Conservation (phyloP, 2,797 vertebrate genomes). For the Chaetophractus vellerosus region DNA sequence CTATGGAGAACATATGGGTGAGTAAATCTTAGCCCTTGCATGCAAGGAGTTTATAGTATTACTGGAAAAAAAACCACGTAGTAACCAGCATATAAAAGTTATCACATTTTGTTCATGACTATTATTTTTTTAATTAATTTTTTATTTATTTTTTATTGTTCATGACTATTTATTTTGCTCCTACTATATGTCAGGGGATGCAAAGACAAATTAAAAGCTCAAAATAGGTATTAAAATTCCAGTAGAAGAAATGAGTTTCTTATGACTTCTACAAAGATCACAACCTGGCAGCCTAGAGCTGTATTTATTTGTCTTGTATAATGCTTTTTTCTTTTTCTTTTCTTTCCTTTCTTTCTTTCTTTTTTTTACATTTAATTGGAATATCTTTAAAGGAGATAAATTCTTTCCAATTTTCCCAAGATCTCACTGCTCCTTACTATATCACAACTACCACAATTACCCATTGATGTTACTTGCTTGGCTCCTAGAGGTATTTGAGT, state of each 20-base stretch:
- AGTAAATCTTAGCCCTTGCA: neutral
- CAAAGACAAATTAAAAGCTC: constrained; percentile 23
- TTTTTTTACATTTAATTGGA: constrained; percentile 19
- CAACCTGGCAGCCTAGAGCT: neutral
- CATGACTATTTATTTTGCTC: constrained; percentile 11
- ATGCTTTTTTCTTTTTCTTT: neutral
- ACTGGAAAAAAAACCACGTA: neutral
- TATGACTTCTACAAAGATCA: constrained; percentile 37
- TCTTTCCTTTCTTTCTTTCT: neutral
- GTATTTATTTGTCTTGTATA: constrained; percentile 7
- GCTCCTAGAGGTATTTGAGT: neutral
- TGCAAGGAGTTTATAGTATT: neutral
- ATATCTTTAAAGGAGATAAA: neutral
- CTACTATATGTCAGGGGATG: neutral
- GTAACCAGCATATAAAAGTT: neutral
- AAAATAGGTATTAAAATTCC: constrained; percentile 1
- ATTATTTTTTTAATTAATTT: no score
- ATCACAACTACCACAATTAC: neutral
- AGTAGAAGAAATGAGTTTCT: constrained; percentile 54
- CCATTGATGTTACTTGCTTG: neutral
- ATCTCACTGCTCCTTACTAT: neutral
- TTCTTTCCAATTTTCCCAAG: constrained; percentile 14
- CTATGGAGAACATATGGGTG: neutral
- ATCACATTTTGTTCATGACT: constrained; percentile 21
- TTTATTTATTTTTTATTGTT: no score